These are phyloP conservation scores for Lucilia sericata DNA, from an alignment of 1,140 invertebrate species.

Conservation along the genomic window DNA sequence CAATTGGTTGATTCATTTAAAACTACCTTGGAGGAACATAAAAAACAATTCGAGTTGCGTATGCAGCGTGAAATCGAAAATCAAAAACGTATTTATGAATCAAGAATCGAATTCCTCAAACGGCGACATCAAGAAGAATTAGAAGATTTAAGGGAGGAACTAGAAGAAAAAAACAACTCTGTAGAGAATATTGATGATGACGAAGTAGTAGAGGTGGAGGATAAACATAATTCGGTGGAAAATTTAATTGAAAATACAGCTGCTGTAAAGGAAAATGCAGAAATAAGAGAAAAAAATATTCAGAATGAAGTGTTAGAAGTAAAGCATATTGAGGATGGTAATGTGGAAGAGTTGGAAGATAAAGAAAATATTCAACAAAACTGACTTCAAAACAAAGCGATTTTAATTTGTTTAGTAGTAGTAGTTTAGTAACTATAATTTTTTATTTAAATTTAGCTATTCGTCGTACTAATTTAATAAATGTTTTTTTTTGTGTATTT, in stretches of 20 bases:
- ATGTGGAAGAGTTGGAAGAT: neutral
- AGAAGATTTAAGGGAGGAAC: constrained; percentile 60
- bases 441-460: neutral
- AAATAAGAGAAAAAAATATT: neutral
- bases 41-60: constrained; percentile 51
- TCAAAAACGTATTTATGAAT: constrained; percentile 55
- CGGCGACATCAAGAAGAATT: constrained; percentile 55
- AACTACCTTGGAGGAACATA: constrained; percentile 49
- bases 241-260: too few relatives aligned
- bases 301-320: neutral
- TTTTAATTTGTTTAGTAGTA: neutral
- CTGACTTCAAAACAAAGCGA: neutral
- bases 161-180: constrained; percentile 49
- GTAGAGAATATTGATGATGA: neutral
- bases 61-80: constrained; percentile 49
- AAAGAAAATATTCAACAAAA: constrained; percentile 19
- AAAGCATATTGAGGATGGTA: neutral
- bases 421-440: neutral
- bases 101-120: constrained; percentile 53
- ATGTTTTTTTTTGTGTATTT: neutral
- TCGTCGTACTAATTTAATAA: neutral
- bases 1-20: constrained; percentile 55
- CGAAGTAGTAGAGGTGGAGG: too few relatives aligned
- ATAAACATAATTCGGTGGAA: too few relatives aligned
- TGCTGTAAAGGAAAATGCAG: neutral